These are phyloP conservation scores for Drosophila basisetae DNA, from an alignment of 2,888 invertebrate species.

Conservation along the genomic window DNA sequence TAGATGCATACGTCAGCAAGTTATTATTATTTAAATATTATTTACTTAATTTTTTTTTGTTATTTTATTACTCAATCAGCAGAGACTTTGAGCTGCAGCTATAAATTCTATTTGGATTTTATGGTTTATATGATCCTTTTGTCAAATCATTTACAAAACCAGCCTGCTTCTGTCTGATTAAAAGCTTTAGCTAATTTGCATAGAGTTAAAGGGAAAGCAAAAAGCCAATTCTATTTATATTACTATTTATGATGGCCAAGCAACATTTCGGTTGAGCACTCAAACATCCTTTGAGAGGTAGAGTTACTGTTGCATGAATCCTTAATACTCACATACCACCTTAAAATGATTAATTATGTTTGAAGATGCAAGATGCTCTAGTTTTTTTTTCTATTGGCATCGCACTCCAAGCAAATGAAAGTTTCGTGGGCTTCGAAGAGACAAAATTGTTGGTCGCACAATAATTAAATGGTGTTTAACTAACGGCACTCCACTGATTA, in stretches of 20 bases:
- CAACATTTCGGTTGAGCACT: slow-evolving; percentile 7
- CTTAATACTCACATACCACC: not conserved
- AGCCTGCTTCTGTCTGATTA: slow-evolving; percentile 46
- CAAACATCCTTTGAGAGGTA: slow-evolving; percentile 13
- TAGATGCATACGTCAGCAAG: not conserved
- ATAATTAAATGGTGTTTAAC: slow-evolving; percentile 51
- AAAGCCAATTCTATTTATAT: slow-evolving; percentile 45
- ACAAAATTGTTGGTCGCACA: slow-evolving; percentile 5
- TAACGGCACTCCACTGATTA: slow-evolving; percentile 56
- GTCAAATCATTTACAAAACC: not conserved
- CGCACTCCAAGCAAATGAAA: slow-evolving; percentile 44
- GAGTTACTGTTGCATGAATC: not conserved
- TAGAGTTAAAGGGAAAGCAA: not conserved
- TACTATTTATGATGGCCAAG: slow-evolving; percentile 58
- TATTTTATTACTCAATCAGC: not conserved
- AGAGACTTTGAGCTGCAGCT: not conserved
- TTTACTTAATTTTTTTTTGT: not conserved
- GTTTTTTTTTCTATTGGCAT: too few relatives aligned
- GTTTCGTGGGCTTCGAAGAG: not conserved
- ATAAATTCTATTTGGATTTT: not conserved
- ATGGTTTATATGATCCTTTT: not conserved
- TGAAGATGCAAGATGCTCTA: too few relatives aligned
- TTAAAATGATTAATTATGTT: not conserved
- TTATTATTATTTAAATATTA: too few relatives aligned
- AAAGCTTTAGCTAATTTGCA: slow-evolving; percentile 28